Conservation (phyloP, 2,113 vertebrate genomes). For the Sapajus apella region DNA sequence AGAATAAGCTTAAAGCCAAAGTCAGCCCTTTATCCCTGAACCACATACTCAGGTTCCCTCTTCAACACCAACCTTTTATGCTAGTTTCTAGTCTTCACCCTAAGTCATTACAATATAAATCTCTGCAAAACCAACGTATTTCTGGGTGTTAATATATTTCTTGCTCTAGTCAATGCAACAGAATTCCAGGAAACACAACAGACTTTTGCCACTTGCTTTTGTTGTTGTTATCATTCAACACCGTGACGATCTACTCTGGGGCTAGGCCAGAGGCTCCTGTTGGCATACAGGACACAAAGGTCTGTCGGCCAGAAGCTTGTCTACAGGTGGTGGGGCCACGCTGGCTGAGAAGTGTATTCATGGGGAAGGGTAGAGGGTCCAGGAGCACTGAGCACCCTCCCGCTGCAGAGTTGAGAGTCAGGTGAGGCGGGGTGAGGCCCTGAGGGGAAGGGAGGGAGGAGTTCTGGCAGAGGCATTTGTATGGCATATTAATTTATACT, state of each 20-base stretch:
- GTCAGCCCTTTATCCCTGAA: not conserved
- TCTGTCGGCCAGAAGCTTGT: not conserved
- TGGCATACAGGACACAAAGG: not conserved
- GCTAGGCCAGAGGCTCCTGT: not conserved
- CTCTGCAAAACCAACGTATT: not conserved
- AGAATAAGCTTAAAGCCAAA: not conserved
- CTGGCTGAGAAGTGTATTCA: not conserved
- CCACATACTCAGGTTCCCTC: not conserved
- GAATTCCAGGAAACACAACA: not conserved
- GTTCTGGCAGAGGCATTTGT: not conserved
- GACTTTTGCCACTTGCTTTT: not conserved
- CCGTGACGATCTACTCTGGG: not conserved
- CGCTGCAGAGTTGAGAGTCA: not conserved
- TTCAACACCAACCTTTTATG: not conserved
- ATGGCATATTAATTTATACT: not conserved
- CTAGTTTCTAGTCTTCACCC: not conserved
- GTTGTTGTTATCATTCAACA: not conserved
- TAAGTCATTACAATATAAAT: not conserved
- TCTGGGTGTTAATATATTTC: not conserved
- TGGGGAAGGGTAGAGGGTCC: no score
- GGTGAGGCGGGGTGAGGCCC: no score
- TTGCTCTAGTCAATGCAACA: not conserved
- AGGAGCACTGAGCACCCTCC: not conserved
- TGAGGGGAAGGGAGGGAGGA: not conserved
- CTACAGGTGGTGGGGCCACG: not conserved